phyloP scores from a whole-genome alignment of 1,140 invertebrate genomes.

The Berghia stephanieae region DNA sequence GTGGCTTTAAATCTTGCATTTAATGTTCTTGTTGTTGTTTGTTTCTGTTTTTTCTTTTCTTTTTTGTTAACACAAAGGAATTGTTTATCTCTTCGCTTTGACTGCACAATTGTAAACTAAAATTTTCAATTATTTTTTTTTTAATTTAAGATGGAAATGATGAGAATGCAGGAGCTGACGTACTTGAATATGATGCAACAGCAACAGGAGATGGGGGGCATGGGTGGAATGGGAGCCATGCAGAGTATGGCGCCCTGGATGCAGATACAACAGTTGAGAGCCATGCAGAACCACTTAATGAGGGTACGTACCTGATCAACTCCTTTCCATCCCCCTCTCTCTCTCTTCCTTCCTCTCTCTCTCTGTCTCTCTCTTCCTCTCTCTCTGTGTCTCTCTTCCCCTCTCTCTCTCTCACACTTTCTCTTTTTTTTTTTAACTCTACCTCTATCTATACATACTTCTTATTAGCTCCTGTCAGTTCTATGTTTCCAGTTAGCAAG shows the following conservation, averaged over 20 bases:
- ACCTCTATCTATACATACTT: too few relatives aligned
- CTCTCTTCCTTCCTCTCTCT: neutral
- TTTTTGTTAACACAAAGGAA: neutral
- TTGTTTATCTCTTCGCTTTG: neutral
- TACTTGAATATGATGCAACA: constrained; percentile 28
- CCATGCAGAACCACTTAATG: constrained; percentile 21
- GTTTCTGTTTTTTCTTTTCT: neutral
- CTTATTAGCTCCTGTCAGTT: too few relatives aligned
- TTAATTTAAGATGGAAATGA: constrained; percentile 18
- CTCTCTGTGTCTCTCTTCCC: neutral
- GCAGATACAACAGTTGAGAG: constrained; percentile 18
- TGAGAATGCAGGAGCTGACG: constrained; percentile 18
- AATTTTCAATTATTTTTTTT: neutral
- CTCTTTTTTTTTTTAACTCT: too few relatives aligned
- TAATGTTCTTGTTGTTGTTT: too few relatives aligned
- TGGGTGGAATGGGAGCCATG: neutral
- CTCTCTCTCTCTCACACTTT: neutral
- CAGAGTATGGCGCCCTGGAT: constrained; percentile 26
- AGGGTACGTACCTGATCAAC: constrained; percentile 18
- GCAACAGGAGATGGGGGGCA: constrained; percentile 15
- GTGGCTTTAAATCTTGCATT: too few relatives aligned
- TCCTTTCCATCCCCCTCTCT: neutral
- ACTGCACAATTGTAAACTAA: neutral
- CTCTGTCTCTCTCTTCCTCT: neutral
- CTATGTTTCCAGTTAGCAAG: too few relatives aligned